A percentile compares a stretch with the other conserved stretches of the same genome.
These are phyloP conservation scores for Phyto melanocephala DNA, from an alignment of 2,888 invertebrate genomes.

Conservation along the genomic window DNA sequence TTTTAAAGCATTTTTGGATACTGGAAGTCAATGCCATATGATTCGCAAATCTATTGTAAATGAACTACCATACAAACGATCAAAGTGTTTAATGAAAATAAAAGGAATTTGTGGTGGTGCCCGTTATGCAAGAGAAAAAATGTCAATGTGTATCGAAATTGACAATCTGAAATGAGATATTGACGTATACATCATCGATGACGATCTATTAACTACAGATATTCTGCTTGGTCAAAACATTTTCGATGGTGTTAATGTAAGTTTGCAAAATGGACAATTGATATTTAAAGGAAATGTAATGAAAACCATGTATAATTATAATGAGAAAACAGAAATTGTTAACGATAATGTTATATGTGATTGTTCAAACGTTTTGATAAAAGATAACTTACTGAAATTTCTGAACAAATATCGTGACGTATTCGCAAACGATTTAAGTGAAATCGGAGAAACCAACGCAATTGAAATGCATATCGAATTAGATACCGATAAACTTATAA, in stretches of 20 bases:
- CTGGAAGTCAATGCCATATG: constrained; percentile 48
- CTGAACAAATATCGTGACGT: constrained; percentile 15
- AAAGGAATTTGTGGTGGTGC: constrained; percentile 42
- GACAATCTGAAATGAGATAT: constrained; percentile 3
- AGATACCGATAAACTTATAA: constrained; percentile 15
- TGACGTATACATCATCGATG: constrained; percentile 27
- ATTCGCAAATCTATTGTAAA: not conserved
- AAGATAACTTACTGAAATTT: not conserved
- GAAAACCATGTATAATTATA: too few relatives aligned
- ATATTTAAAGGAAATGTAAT: too few relatives aligned
- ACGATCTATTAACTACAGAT: not conserved
- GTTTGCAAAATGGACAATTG: too few relatives aligned
- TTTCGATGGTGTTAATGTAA: not conserved
- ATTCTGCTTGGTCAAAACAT: not conserved
- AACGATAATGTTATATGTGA: constrained; percentile 12
- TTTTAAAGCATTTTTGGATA: constrained; percentile 30
- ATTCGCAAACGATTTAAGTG: constrained; percentile 33
- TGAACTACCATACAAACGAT: not conserved
- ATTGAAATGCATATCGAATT: constrained; percentile 48
- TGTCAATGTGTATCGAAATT: constrained; percentile 7
- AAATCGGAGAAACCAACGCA: constrained; percentile 38
- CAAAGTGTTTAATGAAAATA: constrained; percentile 28
- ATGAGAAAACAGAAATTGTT: not conserved
- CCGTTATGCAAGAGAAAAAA: constrained; percentile 11
- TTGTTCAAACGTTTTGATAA: not conserved